A percentile compares a stretch with the other conserved stretches of the same genome.
These are phyloP conservation scores for Alligator sinensis DNA, from an alignment of 2,113 vertebrate genomes.

Conservation along the genomic window DNA sequence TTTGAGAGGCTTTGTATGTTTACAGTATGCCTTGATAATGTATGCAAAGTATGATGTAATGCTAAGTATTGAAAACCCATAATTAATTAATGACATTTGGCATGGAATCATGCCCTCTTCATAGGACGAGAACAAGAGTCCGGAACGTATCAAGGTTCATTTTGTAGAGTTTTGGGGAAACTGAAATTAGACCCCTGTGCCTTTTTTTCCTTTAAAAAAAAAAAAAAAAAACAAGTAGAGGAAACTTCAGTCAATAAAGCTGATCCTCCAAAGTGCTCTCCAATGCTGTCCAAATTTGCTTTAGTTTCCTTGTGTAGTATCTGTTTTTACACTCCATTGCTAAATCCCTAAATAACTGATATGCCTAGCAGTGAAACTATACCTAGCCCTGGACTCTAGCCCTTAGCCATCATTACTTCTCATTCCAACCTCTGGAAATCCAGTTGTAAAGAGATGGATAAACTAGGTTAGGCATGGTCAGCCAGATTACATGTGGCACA, in stretches of 20 bases:
- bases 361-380: no score
- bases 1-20: neutral
- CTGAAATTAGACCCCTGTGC: rapidly evolving
- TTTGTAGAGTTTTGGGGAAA: neutral
- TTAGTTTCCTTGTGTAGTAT: neutral
- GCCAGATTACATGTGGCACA: no score
- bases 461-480: no score
- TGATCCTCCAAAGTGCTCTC: neutral
- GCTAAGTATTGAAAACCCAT: neutral
- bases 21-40: neutral
- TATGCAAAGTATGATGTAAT: neutral
- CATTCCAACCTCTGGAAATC: no score
- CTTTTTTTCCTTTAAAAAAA: rapidly evolving
- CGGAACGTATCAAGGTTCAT: neutral
- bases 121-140: neutral
- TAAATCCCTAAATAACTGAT: neutral
- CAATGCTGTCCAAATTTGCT: rapidly evolving
- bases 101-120: neutral
- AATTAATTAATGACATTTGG: neutral
- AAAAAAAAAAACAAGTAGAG: no score
- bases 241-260: neutral
- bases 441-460: no score
- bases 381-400: no score
- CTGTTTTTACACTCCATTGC: neutral
- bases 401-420: neutral